Evolutionary conservation across 2,797 vertebrate species (phyloP), one percentile per base, ranked within the genome.

Genomic region (Apodemus agrarius): DNA sequence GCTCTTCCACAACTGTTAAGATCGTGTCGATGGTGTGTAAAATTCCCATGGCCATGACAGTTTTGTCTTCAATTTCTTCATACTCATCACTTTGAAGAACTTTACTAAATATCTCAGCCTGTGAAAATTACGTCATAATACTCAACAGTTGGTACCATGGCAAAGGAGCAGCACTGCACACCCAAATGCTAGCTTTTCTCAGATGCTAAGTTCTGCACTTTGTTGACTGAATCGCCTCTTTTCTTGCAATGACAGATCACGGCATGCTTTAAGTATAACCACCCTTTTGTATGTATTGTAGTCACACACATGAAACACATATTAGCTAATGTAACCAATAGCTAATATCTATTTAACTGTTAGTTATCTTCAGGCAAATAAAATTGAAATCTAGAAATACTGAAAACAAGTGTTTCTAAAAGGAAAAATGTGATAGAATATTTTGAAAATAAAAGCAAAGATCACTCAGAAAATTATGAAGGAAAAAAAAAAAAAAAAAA

Each of bases 21-120:
- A 99, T 99, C 89, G 99, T 99, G 97, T 99, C 99, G 26, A 99
- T 99, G 85, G 99, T 99, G 97, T 99, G 99, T 80, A 99, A 99
- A 97, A 99, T 99, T 24, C 99, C 99, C 97, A 99, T 99, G 14
- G 99, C 99, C 99, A 99, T 99, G 89, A 99, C 99, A 0, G 99
- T 99, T 98, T 99, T 99, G 98, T 99, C 99, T 94, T 99, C 99
- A 2, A 99, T 99, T 98, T 99, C 99, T 95, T 99, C 99, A 59
- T 99, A 99, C 94, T 99, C 99, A 76, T 99, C 99, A 94, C 99
- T 99, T 97, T 99, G 99, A 92, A 99, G 99, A 79, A 99, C 99
- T 97, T 99, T 99, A 90, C 99, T 99, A 98, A 99, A 99, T 98
- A 99, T 99, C 98, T 99, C 99, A 14, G 99, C 99, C 99, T 99